Conservation (phyloP, 1,140 invertebrate species). For the Chironomus tepperi region DNA sequence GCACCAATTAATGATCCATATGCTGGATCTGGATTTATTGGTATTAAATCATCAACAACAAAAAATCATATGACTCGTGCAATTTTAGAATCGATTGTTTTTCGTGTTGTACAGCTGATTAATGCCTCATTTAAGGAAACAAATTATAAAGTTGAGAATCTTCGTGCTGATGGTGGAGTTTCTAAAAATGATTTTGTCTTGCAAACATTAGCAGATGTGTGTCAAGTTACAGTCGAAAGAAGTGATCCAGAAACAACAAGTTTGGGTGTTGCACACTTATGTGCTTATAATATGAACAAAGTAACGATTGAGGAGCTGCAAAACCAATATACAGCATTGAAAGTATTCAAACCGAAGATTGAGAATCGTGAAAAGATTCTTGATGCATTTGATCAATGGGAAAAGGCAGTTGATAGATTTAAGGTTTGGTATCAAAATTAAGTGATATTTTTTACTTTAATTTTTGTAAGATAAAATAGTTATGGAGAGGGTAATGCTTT, state of each 20-base stretch:
- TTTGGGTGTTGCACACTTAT: constrained; percentile 69
- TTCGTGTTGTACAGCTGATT: constrained; percentile 69
- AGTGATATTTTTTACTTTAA: too few species aligned
- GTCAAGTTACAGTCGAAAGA: constrained; percentile 62
- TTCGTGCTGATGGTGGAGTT: constrained; percentile 87
- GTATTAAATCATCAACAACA: constrained; percentile 67
- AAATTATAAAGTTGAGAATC: constrained; percentile 45
- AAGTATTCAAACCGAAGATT: constrained; percentile 51
- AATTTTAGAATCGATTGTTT: constrained; percentile 80
- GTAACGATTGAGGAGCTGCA: constrained; percentile 47
- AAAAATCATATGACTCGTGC: constrained; percentile 72
- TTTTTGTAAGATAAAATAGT: too few species aligned
- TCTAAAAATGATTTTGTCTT: constrained; percentile 83
- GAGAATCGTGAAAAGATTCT: constrained; percentile 41
- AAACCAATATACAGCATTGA: constrained; percentile 49
- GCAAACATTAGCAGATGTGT: constrained; percentile 77
- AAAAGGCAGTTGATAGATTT: constrained; percentile 56
- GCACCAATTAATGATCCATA: constrained; percentile 79
- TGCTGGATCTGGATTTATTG: constrained; percentile 76
- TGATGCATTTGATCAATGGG: constrained; percentile 49
- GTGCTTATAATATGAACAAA: constrained; percentile 66
- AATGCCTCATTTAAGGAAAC: constrained; percentile 59
- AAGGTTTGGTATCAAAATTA: constrained; percentile 50
- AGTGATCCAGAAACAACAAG: constrained; percentile 63
- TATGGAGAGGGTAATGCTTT: too few species aligned